These are phyloP conservation scores for Nesospiza acunhae DNA, from an alignment of 2,113 vertebrate genomes.

Conservation along the genomic window DNA sequence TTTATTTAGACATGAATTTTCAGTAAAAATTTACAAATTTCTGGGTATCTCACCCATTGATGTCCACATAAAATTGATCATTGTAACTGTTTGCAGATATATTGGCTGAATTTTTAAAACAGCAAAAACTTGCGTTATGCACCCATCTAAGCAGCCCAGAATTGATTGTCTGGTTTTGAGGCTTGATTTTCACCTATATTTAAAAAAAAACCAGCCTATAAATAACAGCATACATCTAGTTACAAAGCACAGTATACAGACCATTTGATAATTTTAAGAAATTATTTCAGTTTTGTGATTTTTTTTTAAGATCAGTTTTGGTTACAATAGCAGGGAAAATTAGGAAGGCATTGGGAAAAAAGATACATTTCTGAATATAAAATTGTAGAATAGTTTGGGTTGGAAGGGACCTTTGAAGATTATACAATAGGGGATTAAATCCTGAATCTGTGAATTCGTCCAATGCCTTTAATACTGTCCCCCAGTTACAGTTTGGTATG, in stretches of 20 bases:
- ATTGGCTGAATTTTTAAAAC: background rate
- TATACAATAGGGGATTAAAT: background rate
- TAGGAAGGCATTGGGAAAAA: background rate
- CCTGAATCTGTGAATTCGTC: background rate
- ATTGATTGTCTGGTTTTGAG: background rate
- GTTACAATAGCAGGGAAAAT: background rate
- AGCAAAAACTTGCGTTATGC: background rate
- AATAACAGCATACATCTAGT: background rate
- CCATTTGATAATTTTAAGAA: background rate
- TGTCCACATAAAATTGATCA: background rate
- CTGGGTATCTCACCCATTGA: background rate
- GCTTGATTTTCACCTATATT: background rate
- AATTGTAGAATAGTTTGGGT: background rate
- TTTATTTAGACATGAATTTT: background rate
- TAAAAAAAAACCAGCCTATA: background rate
- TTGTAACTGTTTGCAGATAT: background rate
- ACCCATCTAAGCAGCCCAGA: background rate
- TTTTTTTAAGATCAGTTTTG: background rate
- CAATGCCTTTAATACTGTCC: background rate
- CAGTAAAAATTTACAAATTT: background rate
- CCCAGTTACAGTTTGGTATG: background rate
- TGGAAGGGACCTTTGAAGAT: background rate
- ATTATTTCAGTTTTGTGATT: background rate
- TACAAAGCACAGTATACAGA: background rate
- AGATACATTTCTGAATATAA: background rate